phyloP scores from a whole-genome alignment of 2,888 invertebrate species.

The Mimumesa dahlbomi region DNA sequence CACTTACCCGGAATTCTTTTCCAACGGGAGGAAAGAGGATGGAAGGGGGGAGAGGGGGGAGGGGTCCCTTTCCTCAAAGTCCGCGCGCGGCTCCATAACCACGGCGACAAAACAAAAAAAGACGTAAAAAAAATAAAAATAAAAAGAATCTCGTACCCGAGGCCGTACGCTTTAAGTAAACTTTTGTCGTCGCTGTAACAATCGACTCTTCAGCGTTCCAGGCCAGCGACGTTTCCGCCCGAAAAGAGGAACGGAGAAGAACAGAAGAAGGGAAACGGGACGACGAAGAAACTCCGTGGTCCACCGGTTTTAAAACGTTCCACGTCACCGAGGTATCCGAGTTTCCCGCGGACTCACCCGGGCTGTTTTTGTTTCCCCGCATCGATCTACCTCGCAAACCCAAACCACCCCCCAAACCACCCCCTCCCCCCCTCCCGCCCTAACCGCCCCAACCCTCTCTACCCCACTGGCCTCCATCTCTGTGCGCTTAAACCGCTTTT shows the following conservation, averaged over 20 bases:
- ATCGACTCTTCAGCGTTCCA: slow-evolving; percentile 23
- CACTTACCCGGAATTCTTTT: too few species aligned
- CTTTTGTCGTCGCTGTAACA: slow-evolving; percentile 45
- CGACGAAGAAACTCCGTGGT: slow-evolving; percentile 33
- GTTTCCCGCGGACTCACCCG: slow-evolving; percentile 36
- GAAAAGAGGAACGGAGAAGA: not conserved
- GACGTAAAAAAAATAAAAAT: slow-evolving; percentile 2
- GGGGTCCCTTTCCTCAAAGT: too few species aligned
- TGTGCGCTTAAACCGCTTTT: slow-evolving; percentile 29
- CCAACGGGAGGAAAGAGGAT: too few species aligned
- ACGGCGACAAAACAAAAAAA: not conserved
- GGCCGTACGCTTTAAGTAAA: slow-evolving; percentile 36
- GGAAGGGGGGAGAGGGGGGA: too few species aligned
- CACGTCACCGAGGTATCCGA: slow-evolving; percentile 53
- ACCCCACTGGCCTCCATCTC: slow-evolving; percentile 3
- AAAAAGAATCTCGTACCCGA: slow-evolving; percentile 17
- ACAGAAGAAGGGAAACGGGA: not conserved
- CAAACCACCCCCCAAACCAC: slow-evolving; percentile 1
- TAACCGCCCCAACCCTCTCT: not conserved
- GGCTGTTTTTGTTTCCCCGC: slow-evolving; percentile 44
- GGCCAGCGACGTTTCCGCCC: slow-evolving; percentile 9
- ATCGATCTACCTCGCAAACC: slow-evolving; percentile 18
- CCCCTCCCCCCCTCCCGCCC: slow-evolving; percentile 3
- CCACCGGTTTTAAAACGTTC: slow-evolving; percentile 40
- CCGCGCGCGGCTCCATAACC: too few species aligned